These are phyloP conservation scores for Trichopoda pennipes DNA, from an alignment of 2,888 invertebrate genomes.

Conservation along the genomic window DNA sequence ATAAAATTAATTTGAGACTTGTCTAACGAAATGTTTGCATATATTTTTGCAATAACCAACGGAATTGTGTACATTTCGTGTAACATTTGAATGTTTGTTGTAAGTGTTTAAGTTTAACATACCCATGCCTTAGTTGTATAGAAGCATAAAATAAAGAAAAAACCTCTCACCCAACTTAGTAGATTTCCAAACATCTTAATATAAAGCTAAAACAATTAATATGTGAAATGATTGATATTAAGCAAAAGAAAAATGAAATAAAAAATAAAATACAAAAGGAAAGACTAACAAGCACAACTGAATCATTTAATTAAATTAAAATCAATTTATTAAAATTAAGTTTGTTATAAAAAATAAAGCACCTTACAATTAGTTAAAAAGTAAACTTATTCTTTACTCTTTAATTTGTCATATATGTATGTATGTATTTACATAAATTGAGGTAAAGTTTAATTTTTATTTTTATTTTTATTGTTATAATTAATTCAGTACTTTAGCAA, in stretches of 20 bases:
- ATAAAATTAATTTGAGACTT: conserved; percentile 33
- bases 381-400: too few relatives aligned
- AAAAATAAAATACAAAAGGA: conserved; percentile 33
- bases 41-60: conserved; percentile 6
- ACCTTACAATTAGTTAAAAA: conserved; percentile 1
- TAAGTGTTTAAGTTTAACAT: conserved; percentile 57
- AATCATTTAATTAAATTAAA: conserved; percentile 25
- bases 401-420: too few relatives aligned
- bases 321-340: conserved; percentile 39
- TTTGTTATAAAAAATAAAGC: conserved; percentile 15
- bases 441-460: too few relatives aligned
- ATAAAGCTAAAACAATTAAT: conserved; percentile 36
- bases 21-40: background rate
- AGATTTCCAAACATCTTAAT: conserved; percentile 23
- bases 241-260: conserved; percentile 5
- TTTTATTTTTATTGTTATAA: too few relatives aligned
- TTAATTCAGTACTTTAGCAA: too few relatives aligned
- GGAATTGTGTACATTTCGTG: conserved; percentile 24
- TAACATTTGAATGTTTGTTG: conserved; percentile 27
- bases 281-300: conserved; percentile 10
- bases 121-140: conserved; percentile 60
- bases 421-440: too few relatives aligned
- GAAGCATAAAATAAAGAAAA: conserved; percentile 11
- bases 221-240: background rate
- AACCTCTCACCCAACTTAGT: conserved; percentile 40